Conservation (phyloP, 2,797 vertebrate species). For the Etheostoma perlongum region DNA sequence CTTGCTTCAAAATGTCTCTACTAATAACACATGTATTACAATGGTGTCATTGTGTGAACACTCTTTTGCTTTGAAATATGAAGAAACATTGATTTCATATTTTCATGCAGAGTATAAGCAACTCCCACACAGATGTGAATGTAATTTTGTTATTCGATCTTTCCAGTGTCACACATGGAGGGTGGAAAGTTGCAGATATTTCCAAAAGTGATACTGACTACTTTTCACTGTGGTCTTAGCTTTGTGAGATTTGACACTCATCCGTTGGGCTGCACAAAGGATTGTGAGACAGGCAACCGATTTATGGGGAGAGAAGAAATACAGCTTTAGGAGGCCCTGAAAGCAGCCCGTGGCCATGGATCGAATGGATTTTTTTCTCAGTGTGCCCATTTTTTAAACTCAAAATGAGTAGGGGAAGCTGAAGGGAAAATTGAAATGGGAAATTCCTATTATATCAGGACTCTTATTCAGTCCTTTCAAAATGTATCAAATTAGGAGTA, state of each 20-base stretch:
- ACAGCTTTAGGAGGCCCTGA: constrained; percentile 78
- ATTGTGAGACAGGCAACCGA: constrained; percentile 74
- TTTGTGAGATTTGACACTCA: constrained; percentile 75
- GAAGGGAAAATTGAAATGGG: constrained; percentile 60
- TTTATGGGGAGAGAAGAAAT: constrained; percentile 76
- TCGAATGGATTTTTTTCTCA: constrained; percentile 79
- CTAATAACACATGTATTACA: too few relatives aligned
- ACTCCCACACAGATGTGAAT: constrained; percentile 21
- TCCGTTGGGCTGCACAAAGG: constrained; percentile 72
- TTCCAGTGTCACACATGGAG: constrained; percentile 46
- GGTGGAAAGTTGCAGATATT: constrained; percentile 59
- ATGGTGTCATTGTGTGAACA: too few relatives aligned
- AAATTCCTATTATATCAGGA: constrained; percentile 65
- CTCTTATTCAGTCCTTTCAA: constrained; percentile 40
- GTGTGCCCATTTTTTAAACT: constrained; percentile 76
- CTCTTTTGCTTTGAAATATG: constrained; percentile 4
- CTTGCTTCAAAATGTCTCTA: neutral
- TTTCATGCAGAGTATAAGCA: neutral
- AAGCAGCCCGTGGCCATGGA: constrained; percentile 77
- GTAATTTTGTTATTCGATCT: constrained; percentile 48
- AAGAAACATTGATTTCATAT: neutral
- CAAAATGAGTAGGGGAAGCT: constrained; percentile 73
- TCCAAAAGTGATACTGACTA: constrained; percentile 55
- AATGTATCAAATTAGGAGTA: constrained; percentile 61
- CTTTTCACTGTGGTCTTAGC: constrained; percentile 70